Percentiles rank a stretch among this genome's conserved stretches.
phyloP scores from a whole-genome alignment of 2,888 invertebrate species.

The Drosophila melanosoma region DNA sequence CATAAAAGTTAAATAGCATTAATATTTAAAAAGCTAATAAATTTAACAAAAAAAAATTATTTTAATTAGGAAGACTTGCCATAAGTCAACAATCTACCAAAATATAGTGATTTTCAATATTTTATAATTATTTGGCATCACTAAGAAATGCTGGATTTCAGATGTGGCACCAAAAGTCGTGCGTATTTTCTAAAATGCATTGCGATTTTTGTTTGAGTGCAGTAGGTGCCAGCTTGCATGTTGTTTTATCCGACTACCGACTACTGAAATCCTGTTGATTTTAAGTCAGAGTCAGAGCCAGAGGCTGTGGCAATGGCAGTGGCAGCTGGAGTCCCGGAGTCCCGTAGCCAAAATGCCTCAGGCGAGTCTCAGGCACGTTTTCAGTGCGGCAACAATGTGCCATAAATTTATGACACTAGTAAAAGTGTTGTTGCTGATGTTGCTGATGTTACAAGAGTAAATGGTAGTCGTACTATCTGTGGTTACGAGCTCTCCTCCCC shows the following conservation, averaged over 20 bases:
- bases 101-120: background rate
- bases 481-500: constrained; percentile 23
- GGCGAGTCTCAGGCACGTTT: constrained; percentile 27
- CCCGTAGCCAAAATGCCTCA: constrained; percentile 30
- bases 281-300: background rate
- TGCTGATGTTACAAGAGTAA: constrained; percentile 49
- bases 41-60: background rate
- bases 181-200: background rate
- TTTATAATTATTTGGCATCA: background rate
- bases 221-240: constrained; percentile 77
- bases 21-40: background rate
- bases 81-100: background rate
- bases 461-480: constrained; percentile 68
- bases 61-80: too few relatives aligned
- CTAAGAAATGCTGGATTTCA: background rate
- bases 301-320: background rate
- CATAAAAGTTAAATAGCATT: background rate
- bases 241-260: constrained; percentile 48
- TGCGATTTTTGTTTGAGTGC: constrained; percentile 2
- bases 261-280: constrained; percentile 58
- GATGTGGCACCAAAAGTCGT: background rate
- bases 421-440: constrained; percentile 63
- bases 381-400: constrained; percentile 65
- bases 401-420: constrained; percentile 81
- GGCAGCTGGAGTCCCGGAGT: constrained; percentile 3